Percentiles rank a stretch among this genome's conserved stretches.
Conservation (phyloP, 64 coral and sea anemone species). For the Pocillopora verrucosa region DNA sequence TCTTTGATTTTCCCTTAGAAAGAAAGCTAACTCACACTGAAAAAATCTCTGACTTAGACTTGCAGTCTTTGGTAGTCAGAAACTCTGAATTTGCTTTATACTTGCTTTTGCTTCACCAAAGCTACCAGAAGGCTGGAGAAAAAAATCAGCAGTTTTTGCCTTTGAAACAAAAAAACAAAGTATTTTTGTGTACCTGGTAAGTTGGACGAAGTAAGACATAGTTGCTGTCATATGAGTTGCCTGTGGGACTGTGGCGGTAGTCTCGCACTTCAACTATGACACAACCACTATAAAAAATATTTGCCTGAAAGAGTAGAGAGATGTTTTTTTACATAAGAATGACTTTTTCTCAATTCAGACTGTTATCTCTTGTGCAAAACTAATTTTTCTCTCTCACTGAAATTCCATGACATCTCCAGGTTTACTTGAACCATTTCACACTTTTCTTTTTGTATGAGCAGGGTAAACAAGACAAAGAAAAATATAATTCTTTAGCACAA, state of each 20-base stretch:
- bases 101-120: too few relatives aligned
- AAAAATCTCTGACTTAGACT: too few relatives aligned
- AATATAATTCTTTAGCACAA: not conserved
- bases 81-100: too few relatives aligned
- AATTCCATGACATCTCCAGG: too few relatives aligned
- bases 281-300: constrained; percentile 97
- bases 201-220: constrained; percentile 94
- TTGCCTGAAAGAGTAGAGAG: constrained; percentile 50
- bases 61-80: too few relatives aligned
- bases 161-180: not conserved
- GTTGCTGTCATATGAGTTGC: constrained; percentile 68
- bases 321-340: not conserved
- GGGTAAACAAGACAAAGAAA: not conserved
- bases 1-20: too few relatives aligned
- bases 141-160: too few relatives aligned
- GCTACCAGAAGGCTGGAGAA: too few relatives aligned
- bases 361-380: too few relatives aligned
- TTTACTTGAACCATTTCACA: too few relatives aligned
- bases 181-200: constrained; percentile 70
- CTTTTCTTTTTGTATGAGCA: not conserved
- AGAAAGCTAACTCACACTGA: too few relatives aligned
- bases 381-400: too few relatives aligned
- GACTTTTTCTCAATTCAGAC: not conserved
- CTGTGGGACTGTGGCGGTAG: constrained; percentile 68
- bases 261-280: constrained; percentile 98